A percentile compares a stretch with the other conserved stretches of the same genome.
phyloP scores from a whole-genome alignment of 2,888 invertebrate genomes.

The Nycteola revayana region DNA sequence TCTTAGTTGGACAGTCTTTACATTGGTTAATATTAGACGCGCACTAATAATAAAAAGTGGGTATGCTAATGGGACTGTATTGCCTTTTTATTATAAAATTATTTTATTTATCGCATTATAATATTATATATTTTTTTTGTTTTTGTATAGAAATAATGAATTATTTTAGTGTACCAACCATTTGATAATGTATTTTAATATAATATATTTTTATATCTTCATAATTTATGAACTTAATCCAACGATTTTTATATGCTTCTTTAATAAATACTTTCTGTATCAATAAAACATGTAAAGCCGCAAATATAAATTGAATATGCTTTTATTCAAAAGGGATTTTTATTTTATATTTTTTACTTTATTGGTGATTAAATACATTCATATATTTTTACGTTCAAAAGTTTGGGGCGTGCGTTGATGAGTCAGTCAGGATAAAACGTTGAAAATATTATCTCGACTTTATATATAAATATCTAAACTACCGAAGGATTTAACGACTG shows the following conservation, averaged over 20 bases:
- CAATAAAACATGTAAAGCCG: slow-evolving; percentile 16
- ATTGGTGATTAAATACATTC: slow-evolving; percentile 31
- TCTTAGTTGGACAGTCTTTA: slow-evolving; percentile 20
- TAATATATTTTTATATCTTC: no score
- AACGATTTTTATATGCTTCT: no score
- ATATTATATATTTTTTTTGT: no score
- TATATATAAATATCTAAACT: slow-evolving; percentile 38
- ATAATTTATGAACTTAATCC: no score
- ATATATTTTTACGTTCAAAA: slow-evolving; percentile 27
- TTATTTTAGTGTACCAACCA: no score
- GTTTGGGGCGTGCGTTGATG: slow-evolving; percentile 29
- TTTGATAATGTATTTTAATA: no score
- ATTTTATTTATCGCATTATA: no score
- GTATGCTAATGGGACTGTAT: no score
- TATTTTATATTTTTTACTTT: slow-evolving; percentile 17
- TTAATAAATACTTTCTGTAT: no score
- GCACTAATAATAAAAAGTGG: no score
- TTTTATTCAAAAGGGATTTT: slow-evolving; percentile 23
- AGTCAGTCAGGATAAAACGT: slow-evolving; percentile 36
- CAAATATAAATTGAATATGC: slow-evolving; percentile 13
- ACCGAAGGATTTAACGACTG: slow-evolving; percentile 42
- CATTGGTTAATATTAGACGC: slow-evolving; percentile 9
- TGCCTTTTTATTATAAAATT: no score
- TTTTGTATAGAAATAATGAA: no score
- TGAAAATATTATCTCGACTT: slow-evolving; percentile 34